These are phyloP conservation scores for Lampris incognitus DNA, from an alignment of 2,113 vertebrate species.

Conservation along the genomic window DNA sequence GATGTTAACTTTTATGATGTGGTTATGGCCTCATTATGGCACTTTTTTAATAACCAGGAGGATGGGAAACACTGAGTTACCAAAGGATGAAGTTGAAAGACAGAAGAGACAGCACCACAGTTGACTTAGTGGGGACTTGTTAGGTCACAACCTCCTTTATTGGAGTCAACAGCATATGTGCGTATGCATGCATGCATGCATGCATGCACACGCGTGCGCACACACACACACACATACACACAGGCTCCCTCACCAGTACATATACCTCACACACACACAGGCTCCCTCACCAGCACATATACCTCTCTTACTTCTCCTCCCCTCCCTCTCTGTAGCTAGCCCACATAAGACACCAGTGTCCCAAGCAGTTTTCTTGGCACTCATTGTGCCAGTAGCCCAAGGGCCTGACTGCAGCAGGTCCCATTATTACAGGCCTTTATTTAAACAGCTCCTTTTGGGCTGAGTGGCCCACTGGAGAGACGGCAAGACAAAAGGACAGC, in stretches of 20 bases:
- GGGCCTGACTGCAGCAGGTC: slow-evolving; percentile 63
- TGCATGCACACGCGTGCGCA: background rate
- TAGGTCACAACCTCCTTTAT: slow-evolving; percentile 7
- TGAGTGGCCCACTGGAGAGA: slow-evolving; percentile 68
- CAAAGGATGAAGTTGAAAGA: background rate
- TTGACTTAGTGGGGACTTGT: background rate
- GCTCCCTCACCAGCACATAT: slow-evolving; percentile 10
- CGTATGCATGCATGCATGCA: background rate
- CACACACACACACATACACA: slow-evolving; percentile 3
- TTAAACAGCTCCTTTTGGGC: slow-evolving; percentile 72
- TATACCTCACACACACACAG: slow-evolving; percentile 1
- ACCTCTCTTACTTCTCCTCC: background rate
- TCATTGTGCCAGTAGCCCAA: slow-evolving; percentile 57
- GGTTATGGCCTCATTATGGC: background rate
- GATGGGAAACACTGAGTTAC: background rate
- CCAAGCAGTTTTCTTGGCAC: slow-evolving; percentile 62
- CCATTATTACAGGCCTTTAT: slow-evolving; percentile 76
- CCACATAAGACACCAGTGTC: slow-evolving; percentile 50
- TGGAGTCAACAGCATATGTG: background rate
- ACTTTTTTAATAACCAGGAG: background rate
- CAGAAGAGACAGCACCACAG: background rate
- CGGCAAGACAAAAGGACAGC: slow-evolving; percentile 59
- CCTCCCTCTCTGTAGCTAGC: slow-evolving; percentile 18
- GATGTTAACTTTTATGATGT: background rate
- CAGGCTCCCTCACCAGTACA: slow-evolving; percentile 11